Base-by-base conservation (phyloP, 1,140 invertebrate genomes). In the Grapholita molesta region DNA sequence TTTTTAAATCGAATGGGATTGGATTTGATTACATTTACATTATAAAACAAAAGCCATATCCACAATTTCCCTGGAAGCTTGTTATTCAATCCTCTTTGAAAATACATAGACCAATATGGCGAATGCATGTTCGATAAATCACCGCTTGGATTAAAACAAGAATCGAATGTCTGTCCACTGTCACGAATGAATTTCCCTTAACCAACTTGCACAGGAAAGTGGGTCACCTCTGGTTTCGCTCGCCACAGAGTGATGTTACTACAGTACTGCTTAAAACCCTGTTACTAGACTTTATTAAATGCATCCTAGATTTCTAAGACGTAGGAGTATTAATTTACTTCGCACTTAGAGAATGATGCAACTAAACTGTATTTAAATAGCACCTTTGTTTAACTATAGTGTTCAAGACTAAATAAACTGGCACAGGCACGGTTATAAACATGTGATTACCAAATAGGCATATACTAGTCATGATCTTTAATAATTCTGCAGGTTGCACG, bases 171-270 rank as follows among this genome's bases (percentile, higher is more conserved):
- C 69, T 55, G 67, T 71, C 53, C 67, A 42, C 57, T 70, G 70
- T 77, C 66, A 71, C 73, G 66, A 75, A 67, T 75, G 76, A 74
- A 78, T 78, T 83, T 86, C 80, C 80, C 80, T 86, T 81, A 75
- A 80, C 71, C 75, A 72, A 77, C 69, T 78, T 76, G 72, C 72
- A 69, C 76, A 78, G 73, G 82, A 86, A 85, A 86, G 83, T 85
- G 70, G 81, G 83, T 85, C 80, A 71, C 64, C 77, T 81, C 78
- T 82, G 79, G 78, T 80, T 80, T 78, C 70, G 73, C 76, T 78
- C 67, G 71, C 69, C 66, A 53, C 68, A 55, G 23, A 64, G 42
- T 69, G 48, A 67, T 67, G 67, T 67, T 66, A 18, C 1, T 32
- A 7, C 55, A 61, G 55, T 61, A 61, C 24, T 8, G 42, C 28